A percentile compares a stretch with the other conserved stretches of the same genome.
Evolutionary conservation across 2,888 invertebrate species (phyloP).

Genomic region (Polietes domitor): DNA sequence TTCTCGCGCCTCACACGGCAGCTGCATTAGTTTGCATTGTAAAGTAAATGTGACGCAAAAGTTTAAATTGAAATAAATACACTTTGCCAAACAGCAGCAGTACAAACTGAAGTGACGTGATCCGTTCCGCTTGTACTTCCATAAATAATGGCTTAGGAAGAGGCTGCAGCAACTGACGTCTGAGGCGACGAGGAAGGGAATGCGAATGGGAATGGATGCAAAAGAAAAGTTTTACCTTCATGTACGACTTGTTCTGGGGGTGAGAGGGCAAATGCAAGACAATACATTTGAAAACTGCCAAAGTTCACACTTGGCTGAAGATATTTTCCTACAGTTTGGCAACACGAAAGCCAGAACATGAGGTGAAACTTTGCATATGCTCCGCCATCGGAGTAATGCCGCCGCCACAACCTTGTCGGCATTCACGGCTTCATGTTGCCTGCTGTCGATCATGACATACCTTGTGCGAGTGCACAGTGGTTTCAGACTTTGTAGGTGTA

Average conservation of each 20-base stretch:
- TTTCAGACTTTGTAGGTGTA: too few relatives aligned
- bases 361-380: too few relatives aligned
- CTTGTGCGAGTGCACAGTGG: too few relatives aligned
- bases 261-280: neutral
- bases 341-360: too few relatives aligned
- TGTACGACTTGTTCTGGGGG: neutral
- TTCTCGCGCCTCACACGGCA: too few relatives aligned
- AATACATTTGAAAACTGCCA: slow-evolving; percentile 2
- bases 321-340: neutral
- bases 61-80: slow-evolving; percentile 74
- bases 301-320: slow-evolving; percentile 4
- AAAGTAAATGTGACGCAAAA: slow-evolving; percentile 63
- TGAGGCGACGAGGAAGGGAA: too few relatives aligned
- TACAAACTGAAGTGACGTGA: slow-evolving; percentile 46
- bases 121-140: neutral
- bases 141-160: neutral
- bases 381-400: too few relatives aligned
- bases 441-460: too few relatives aligned
- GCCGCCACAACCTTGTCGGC: too few relatives aligned
- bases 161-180: too few relatives aligned
- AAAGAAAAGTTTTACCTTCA: neutral
- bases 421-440: too few relatives aligned
- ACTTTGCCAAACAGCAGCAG: slow-evolving; percentile 60
- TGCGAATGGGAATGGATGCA: too few relatives aligned
- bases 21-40: slow-evolving; percentile 7